Evolutionary conservation across 1,140 invertebrate species (phyloP).

Genomic region (Drosophila navojoa): DNA sequence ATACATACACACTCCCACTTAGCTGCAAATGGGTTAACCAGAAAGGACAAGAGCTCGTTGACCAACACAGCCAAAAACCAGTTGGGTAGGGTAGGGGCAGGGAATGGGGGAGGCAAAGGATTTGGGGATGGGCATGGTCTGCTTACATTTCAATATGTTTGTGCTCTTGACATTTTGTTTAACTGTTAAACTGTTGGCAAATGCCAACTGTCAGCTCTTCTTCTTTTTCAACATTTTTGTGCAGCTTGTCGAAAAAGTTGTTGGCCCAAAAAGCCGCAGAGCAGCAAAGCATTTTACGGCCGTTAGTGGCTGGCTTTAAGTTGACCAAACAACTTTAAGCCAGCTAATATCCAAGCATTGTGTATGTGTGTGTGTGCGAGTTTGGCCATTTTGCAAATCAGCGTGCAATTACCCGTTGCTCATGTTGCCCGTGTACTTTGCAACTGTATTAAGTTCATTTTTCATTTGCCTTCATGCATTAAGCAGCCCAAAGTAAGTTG

Average conservation of each 20-base stretch:
- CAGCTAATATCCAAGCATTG: conserved; percentile 31
- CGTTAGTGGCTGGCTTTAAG: conserved; percentile 31
- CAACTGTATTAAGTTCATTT: conserved; percentile 81
- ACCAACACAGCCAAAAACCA: conserved; percentile 29
- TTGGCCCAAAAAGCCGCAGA: conserved; percentile 19
- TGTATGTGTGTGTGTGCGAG: conserved; percentile 12
- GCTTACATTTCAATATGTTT: conserved; percentile 73
- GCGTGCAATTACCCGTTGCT: conserved; percentile 71
- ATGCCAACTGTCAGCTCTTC: conserved; percentile 73
- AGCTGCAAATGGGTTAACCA: conserved; percentile 46
- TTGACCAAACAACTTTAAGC: conserved; percentile 20
- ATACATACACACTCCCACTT: conserved; percentile 21
- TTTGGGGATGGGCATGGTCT: conserved; percentile 8
- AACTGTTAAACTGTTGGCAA: conserved; percentile 67
- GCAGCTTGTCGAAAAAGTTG: conserved; percentile 20
- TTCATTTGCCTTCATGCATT: conserved; percentile 74
- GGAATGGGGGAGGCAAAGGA: neutral
- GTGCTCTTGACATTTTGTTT: conserved; percentile 65
- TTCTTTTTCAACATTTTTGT: neutral
- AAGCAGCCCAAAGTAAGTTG: conserved; percentile 60
- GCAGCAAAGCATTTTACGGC: conserved; percentile 11
- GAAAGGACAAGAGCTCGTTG: conserved; percentile 21
- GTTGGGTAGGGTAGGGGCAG: conserved; percentile 5
- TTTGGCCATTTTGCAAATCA: conserved; percentile 74
- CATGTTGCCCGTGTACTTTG: conserved; percentile 48